phyloP scores from a whole-genome alignment of 2,797 vertebrate species.

The Nasua narica region DNA sequence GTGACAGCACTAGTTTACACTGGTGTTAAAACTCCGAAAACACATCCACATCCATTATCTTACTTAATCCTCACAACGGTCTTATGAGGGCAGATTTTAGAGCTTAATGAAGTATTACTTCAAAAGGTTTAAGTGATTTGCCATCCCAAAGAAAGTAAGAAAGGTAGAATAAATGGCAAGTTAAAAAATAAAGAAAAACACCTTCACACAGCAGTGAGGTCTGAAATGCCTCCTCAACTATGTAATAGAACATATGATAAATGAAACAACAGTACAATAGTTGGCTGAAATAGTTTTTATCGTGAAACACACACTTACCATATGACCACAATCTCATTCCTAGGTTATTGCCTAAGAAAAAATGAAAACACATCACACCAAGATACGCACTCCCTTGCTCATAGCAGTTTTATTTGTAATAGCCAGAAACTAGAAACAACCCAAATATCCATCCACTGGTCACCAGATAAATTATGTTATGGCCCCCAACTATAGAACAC shows the following conservation, averaged over 20 bases:
- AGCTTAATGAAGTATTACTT: conserved; percentile 23
- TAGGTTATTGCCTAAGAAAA: not conserved
- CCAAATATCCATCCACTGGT: not conserved
- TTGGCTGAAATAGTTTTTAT: not conserved
- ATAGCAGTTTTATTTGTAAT: not conserved
- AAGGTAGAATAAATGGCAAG: not conserved
- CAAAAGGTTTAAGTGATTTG: conserved; percentile 22
- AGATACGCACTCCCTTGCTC: not conserved
- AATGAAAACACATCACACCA: not conserved
- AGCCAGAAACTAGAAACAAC: not conserved
- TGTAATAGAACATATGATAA: not conserved
- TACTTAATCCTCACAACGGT: not conserved
- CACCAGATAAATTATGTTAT: not conserved
- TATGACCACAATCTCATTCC: conserved; percentile 4
- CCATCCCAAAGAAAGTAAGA: not conserved
- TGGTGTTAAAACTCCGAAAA: not conserved
- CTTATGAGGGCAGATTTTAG: not conserved
- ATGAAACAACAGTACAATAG: not conserved
- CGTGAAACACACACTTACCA: conserved; percentile 35
- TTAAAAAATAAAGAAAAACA: not conserved
- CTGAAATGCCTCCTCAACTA: not conserved
- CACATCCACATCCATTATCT: not conserved
- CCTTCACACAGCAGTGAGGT: not conserved
- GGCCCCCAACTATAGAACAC: not conserved
- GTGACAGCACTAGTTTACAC: not conserved